phyloP scores from a whole-genome alignment of 2,888 invertebrate species.

The Acanthococcus lagerstroemiae region DNA sequence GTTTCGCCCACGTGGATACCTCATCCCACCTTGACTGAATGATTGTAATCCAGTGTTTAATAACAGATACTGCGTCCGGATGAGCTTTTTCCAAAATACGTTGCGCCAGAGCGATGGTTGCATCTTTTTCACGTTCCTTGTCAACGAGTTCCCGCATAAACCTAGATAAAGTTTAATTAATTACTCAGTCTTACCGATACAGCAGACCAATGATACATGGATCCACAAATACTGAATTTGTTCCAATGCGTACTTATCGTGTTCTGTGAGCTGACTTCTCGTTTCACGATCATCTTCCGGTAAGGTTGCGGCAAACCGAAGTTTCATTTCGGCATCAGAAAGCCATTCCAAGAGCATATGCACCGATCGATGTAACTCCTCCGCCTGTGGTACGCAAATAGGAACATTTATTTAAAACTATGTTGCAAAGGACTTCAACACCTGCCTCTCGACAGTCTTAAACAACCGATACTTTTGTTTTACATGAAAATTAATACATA shows the following conservation, averaged over 20 bases:
- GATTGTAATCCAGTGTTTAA: constrained; percentile 97
- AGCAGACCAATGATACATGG: neutral
- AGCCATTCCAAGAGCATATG: constrained; percentile 93
- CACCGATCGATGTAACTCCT: constrained; percentile 85
- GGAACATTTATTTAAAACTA: too few relatives aligned
- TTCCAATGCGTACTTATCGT: constrained; percentile 56
- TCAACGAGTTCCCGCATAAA: constrained; percentile 71
- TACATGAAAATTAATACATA: too few relatives aligned
- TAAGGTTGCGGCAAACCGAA: constrained; percentile 81
- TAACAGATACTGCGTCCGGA: constrained; percentile 92
- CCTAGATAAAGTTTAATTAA: too few relatives aligned
- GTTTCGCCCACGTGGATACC: constrained; percentile 76
- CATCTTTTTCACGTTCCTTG: constrained; percentile 77
- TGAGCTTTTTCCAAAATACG: constrained; percentile 86
- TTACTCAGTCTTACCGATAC: too few relatives aligned
- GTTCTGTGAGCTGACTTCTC: constrained; percentile 69
- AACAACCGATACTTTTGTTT: too few relatives aligned
- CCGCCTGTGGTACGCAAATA: too few relatives aligned
- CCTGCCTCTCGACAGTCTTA: neutral
- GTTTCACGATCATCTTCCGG: constrained; percentile 88
- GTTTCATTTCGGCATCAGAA: constrained; percentile 86
- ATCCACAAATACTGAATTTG: neutral
- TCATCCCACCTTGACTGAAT: constrained; percentile 95
- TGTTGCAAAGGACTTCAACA: too few relatives aligned
- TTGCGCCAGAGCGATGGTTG: constrained; percentile 77